These are phyloP conservation scores for Pheucticus melanocephalus DNA, from an alignment of 2,113 vertebrate species.

Conservation along the genomic window DNA sequence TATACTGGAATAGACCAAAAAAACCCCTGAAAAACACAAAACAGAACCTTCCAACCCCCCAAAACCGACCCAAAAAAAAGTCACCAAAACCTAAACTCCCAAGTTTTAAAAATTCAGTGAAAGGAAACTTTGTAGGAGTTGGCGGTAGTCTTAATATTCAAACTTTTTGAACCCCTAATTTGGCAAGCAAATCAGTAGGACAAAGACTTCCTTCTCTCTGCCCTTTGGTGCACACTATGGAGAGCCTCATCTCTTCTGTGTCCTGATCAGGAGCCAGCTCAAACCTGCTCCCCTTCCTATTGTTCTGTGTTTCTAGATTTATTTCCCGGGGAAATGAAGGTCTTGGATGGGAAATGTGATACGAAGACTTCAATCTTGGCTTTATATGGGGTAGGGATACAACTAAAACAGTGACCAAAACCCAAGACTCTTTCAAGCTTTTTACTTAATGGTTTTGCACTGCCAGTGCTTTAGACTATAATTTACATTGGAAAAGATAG, in stretches of 20 bases:
- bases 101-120: neutral
- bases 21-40: neutral
- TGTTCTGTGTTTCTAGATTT: neutral
- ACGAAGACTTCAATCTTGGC: neutral
- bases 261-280: neutral
- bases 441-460: neutral
- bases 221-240: rapidly evolving
- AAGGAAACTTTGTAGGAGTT: neutral
- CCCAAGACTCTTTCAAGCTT: neutral
- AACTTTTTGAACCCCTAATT: neutral
- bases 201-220: neutral
- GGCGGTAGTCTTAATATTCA: neutral
- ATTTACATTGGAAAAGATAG: neutral
- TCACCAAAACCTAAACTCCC: neutral
- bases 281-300: neutral
- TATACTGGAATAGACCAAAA: neutral
- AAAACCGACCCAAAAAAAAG: neutral
- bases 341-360: neutral
- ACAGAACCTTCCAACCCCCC: rapidly evolving
- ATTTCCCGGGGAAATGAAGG: neutral
- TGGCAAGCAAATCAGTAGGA: neutral
- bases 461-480: neutral
- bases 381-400: neutral
- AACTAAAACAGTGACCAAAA: neutral
- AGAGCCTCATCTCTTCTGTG: neutral